These are phyloP conservation scores for Noctua fimbriata DNA, from an alignment of 2,888 invertebrate species.

Conservation along the genomic window DNA sequence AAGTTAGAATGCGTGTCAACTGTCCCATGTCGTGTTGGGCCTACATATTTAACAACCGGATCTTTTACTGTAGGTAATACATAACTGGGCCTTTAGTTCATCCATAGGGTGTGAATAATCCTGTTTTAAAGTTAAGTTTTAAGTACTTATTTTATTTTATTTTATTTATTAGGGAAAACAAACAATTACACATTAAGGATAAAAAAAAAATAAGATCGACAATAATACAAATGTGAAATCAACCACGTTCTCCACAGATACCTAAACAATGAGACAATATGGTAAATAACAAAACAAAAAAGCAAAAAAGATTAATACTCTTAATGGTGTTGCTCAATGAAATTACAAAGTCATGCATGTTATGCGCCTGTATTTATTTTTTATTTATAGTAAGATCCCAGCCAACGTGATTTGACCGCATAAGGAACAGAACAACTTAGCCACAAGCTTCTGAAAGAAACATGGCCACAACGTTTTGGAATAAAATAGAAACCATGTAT, in stretches of 20 bases:
- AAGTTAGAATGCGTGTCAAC: conserved; percentile 50
- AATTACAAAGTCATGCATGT: too few relatives aligned
- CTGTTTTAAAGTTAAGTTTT: neutral
- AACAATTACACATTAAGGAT: too few relatives aligned
- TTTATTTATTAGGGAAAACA: too few relatives aligned
- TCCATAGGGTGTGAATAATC: neutral
- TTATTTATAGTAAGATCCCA: neutral
- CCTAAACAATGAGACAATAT: too few relatives aligned
- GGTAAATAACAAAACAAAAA: too few relatives aligned
- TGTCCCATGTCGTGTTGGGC: conserved; percentile 25
- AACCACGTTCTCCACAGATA: too few relatives aligned
- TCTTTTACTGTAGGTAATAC: conserved; percentile 17
- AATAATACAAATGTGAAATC: too few relatives aligned
- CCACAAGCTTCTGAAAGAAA: neutral
- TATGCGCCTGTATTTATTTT: neutral
- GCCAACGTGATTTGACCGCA: neutral
- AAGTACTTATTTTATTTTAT: too few relatives aligned
- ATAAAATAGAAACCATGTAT: neutral
- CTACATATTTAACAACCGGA: conserved; percentile 40
- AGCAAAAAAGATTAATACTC: too few relatives aligned
- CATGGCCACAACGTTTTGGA: neutral
- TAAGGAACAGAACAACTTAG: too few relatives aligned
- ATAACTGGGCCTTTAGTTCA: neutral
- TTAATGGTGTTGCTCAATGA: too few relatives aligned
- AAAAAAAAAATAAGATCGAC: too few relatives aligned